Conservation (phyloP, 2,797 vertebrate genomes). For the Streptopelia turtur region DNA sequence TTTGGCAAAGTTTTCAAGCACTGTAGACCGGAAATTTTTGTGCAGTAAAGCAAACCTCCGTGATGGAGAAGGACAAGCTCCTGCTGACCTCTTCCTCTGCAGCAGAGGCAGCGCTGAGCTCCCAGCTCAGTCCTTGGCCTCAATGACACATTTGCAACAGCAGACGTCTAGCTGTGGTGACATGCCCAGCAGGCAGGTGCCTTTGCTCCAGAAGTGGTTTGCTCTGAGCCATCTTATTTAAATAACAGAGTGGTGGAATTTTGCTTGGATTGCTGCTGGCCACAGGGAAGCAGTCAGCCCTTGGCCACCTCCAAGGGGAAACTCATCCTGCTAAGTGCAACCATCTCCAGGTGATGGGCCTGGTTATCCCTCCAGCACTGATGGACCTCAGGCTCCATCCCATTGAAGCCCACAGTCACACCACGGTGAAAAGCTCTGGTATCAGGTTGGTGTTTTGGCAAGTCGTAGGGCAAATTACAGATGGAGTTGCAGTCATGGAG, state of each 20-base stretch:
- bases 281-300: not conserved
- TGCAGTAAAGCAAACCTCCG: not conserved
- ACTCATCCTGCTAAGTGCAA: not conserved
- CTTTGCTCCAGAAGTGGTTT: not conserved
- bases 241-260: not conserved
- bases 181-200: not conserved
- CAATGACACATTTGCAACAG: not conserved
- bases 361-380: not conserved
- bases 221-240: not conserved
- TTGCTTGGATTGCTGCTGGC: not conserved
- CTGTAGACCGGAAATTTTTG: not conserved
- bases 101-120: not conserved
- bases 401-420: fast-evolving
- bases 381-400: not conserved
- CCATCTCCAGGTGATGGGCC: not conserved
- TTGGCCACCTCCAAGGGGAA: not conserved
- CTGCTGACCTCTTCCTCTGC: not conserved
- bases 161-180: not conserved
- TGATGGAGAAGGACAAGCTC: not conserved
- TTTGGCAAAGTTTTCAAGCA: not conserved
- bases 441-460: not conserved
- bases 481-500: not conserved
- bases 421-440: fast-evolving
- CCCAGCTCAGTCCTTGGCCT: not conserved
- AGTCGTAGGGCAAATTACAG: fast-evolving